Evolutionary conservation across 2,113 vertebrate genomes (phyloP), one percentile per base, ranked within the genome.

Genomic region (Megalops atlanticus): DNA sequence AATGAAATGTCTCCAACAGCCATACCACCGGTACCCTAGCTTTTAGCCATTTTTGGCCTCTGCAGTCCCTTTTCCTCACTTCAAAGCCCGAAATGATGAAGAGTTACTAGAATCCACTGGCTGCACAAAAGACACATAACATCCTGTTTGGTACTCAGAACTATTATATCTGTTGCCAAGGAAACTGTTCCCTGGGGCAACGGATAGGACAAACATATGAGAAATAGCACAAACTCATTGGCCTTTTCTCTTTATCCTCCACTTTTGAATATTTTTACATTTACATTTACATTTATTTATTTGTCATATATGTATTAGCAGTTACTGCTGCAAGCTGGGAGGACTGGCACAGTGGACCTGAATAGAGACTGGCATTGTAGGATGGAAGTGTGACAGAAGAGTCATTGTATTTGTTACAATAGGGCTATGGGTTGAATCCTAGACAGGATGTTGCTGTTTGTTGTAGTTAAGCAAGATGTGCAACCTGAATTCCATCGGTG

Each of bases 161-260:
- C 64, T 71, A 79, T 71, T 71, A 27, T 72, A 80, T 72, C 78
- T 71, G 78, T 80, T 80, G 69, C 78, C 78, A 72, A 47, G 75
- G 75, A 77, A 77, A 77, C 75, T 7, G 75, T 77, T 54, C 47
- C 47, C 47, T 54, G 2, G 15, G 68, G 41, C 78, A 72, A 52
- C 69, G 36, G 31, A 52, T 72, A 71, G 78, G 68, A 80, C 70
- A 80, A 71, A 80, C 41, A 80, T 80, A 71, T 52, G 69, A 73
- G 36, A 45, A 80, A 80, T 27, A 43, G 43, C 33, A 40, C 69
- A n/a, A 47, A 79, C 77, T 70, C 38, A 4, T 0, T 78, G 76
- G 52, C 76, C 52, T 78, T 68, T 54, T 68, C 43, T 27, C 69
- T 80, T 21, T 39, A 27, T 73, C 43, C 43, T 39, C 16, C 69